Percentiles rank a stretch among this genome's conserved stretches.
Conservation (phyloP, 2,888 invertebrate species). For the Drepana falcataria region DNA sequence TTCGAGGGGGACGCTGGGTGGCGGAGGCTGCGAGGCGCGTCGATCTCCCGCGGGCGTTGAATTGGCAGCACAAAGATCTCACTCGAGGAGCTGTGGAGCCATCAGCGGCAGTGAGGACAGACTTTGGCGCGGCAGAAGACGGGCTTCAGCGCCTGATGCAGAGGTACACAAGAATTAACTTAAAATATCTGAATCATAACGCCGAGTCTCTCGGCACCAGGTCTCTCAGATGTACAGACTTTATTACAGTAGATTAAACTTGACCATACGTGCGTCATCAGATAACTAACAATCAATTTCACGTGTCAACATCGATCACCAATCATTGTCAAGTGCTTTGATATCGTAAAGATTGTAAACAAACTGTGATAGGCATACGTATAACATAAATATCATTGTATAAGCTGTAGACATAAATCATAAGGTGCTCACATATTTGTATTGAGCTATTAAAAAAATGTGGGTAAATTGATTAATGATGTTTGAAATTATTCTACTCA, state of each 20-base stretch:
- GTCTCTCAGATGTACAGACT: no score
- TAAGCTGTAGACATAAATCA: no score
- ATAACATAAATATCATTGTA: no score
- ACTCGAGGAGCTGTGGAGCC: constrained; percentile 90
- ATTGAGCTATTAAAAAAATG: no score
- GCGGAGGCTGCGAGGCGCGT: constrained; percentile 87
- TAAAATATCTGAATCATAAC: background rate
- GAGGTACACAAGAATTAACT: constrained; percentile 51
- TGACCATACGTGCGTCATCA: background rate
- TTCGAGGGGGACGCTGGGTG: constrained; percentile 87
- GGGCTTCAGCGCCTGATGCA: constrained; percentile 70
- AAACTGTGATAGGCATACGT: background rate
- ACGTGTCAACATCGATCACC: constrained; percentile 2
- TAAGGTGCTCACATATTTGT: no score
- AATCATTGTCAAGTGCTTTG: background rate
- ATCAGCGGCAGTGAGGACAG: constrained; percentile 85
- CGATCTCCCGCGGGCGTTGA: constrained; percentile 91
- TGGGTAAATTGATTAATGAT: no score
- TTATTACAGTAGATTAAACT: background rate
- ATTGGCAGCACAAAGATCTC: constrained; percentile 87
- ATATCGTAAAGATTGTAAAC: background rate
- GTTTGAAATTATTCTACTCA: no score
- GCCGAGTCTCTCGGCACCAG: no score
- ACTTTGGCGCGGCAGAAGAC: constrained; percentile 65
- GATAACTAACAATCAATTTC: background rate